Evolutionary conservation across 2,113 vertebrate species (phyloP).

Genomic region (Phoxinus phoxinus): DNA sequence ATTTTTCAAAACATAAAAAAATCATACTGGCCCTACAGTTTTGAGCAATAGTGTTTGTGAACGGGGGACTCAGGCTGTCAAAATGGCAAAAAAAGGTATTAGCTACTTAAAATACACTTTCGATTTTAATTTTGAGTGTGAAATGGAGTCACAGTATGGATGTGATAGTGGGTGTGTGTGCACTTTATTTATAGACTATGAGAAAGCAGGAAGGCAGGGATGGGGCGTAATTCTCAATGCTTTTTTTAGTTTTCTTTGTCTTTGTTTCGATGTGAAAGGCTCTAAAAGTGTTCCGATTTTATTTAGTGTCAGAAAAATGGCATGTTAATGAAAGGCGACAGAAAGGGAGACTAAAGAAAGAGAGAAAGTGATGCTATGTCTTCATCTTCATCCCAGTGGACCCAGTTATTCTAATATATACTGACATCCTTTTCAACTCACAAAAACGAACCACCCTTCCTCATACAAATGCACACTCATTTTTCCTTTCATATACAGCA

Average conservation of each 20-base stretch:
- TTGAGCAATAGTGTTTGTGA: not conserved
- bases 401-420: slow-evolving; percentile 4
- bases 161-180: not conserved
- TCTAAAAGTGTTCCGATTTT: not conserved
- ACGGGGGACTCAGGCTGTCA: not conserved
- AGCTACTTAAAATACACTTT: not conserved
- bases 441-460: not conserved
- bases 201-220: not conserved
- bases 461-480: not conserved
- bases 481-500: not conserved
- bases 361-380: slow-evolving; percentile 20
- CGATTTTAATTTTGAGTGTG: not conserved
- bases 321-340: not conserved
- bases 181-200: slow-evolving; percentile 25
- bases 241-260: slow-evolving; percentile 14
- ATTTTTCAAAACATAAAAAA: not conserved
- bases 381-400: slow-evolving; percentile 1
- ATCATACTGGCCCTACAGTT: not conserved
- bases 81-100: not conserved
- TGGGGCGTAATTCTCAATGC: not conserved
- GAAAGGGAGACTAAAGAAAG: not conserved
- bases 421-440: not conserved
- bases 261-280: slow-evolving; percentile 3
- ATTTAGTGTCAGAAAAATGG: not conserved
- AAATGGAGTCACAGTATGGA: not conserved